Evolutionary conservation across 1,140 invertebrate genomes (phyloP), one percentile per base, ranked within the genome.

Genomic region (Sarcophaga peregrina): DNA sequence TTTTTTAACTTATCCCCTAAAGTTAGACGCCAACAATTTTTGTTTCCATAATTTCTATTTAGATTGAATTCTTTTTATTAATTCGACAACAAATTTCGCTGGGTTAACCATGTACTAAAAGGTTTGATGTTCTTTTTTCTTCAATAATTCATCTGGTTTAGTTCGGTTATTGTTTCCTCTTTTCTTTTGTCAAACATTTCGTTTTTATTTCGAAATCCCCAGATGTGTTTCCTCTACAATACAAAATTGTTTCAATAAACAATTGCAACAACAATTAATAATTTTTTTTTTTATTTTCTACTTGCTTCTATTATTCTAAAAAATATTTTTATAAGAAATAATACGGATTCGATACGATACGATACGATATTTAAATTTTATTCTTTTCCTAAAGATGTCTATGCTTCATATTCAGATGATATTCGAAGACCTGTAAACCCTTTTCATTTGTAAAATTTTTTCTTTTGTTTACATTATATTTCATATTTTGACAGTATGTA

Each of bases 231-330:
- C 13, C 25, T 75, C 45, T 46, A 3, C 15, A 62, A 7, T 68
- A 8, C 15, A 62, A 7, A 8, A 8, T 48, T 76, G 5, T 76
- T 37, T 76, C 13, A 50, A 68, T 13, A n/a, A 47, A 46, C 3
- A 47, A 76, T 76, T 48, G 74, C 74, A 47, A 76, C n/a, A 76
- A 75, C 47, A 58, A 84, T 72, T 52, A 81, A 17, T 81, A 52
- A 62, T 11, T 68, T 80, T 52, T 76, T 8, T 58, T 9, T 58
- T 9, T 9, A 58, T 58, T 58, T 62, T 62, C 54, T 62, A 62
- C 15, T 62, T 25, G 62, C 10, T 25, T 4, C 3, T 4, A n/a
- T 58, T 11, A n/a, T 58, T 58, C 8, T 68, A n/a, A n/a, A 68
- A 17, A 68, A 17, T 68, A 20, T 68, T 9, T 58, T 58, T 68